Percentiles rank a stretch among this genome's conserved stretches.
phyloP scores from a whole-genome alignment of 1,140 invertebrate genomes.

The Lithobius niger region DNA sequence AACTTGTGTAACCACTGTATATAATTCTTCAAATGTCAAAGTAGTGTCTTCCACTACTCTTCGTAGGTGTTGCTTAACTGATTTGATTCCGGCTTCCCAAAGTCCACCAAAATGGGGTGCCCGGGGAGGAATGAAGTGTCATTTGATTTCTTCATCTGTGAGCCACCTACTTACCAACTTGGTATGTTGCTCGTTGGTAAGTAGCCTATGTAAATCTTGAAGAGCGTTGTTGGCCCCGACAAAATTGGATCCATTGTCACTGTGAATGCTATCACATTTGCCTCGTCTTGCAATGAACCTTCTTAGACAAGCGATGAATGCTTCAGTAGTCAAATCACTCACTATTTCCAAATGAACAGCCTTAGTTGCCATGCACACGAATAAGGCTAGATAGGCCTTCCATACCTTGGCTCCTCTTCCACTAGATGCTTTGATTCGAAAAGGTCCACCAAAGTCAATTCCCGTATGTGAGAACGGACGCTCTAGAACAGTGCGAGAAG shows the following conservation, averaged over 20 bases:
- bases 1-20: constrained; percentile 14
- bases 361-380: constrained; percentile 14
- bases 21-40: constrained; percentile 6
- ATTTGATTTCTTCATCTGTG: constrained; percentile 20
- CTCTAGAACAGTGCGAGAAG: constrained; percentile 16
- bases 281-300: constrained; percentile 22
- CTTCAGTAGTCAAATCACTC: constrained; percentile 17
- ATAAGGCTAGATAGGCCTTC: constrained; percentile 25
- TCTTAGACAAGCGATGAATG: constrained; percentile 21
- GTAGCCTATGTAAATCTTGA: not conserved
- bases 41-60: not conserved
- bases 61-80: constrained; percentile 23
- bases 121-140: constrained; percentile 30
- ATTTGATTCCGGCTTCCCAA: constrained; percentile 26
- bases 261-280: constrained; percentile 16
- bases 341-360: constrained; percentile 32
- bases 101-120: constrained; percentile 28
- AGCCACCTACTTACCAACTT: not conserved
- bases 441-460: constrained; percentile 31
- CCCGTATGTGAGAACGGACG: constrained; percentile 27
- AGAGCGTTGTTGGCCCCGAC: constrained; percentile 6
- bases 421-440: constrained; percentile 21
- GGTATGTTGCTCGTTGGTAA: not conserved
- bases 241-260: constrained; percentile 29
- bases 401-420: constrained; percentile 13